Percentiles rank a stretch among this genome's conserved stretches.
phyloP scores from a whole-genome alignment of 2,888 invertebrate species.

The Macrophya annulata region DNA sequence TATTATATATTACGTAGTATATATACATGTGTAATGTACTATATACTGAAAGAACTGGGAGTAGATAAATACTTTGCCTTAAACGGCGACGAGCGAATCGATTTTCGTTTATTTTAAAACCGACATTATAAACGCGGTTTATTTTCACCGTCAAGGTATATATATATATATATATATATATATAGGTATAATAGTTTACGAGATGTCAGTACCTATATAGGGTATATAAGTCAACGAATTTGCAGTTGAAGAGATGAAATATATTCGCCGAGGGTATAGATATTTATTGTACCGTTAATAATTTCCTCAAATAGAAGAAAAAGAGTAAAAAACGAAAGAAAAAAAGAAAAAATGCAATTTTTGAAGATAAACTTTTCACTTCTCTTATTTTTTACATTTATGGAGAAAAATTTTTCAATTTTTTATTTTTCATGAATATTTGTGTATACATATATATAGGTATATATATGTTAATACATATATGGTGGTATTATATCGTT shows the following conservation, averaged over 20 bases:
- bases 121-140: conserved; percentile 1
- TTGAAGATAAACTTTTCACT: too few species aligned
- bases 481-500: neutral
- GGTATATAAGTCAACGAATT: neutral
- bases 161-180: too few species aligned
- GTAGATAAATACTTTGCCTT: conserved; percentile 18
- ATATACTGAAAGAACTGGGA: neutral
- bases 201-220: neutral
- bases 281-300: neutral
- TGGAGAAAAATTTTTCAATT: too few species aligned
- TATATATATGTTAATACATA: too few species aligned
- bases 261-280: neutral
- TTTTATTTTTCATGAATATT: too few species aligned
- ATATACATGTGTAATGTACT: neutral
- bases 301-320: neutral
- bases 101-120: conserved; percentile 38
- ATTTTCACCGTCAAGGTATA: neutral
- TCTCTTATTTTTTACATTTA: too few species aligned
- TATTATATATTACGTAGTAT: neutral
- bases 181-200: neutral
- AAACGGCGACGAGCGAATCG: conserved; percentile 28
- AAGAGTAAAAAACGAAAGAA: too few species aligned
- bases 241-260: neutral
- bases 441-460: too few species aligned
- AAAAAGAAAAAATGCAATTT: neutral